Conservation (phyloP, 2,888 invertebrate genomes). For the Agonopterix heracliana region DNA sequence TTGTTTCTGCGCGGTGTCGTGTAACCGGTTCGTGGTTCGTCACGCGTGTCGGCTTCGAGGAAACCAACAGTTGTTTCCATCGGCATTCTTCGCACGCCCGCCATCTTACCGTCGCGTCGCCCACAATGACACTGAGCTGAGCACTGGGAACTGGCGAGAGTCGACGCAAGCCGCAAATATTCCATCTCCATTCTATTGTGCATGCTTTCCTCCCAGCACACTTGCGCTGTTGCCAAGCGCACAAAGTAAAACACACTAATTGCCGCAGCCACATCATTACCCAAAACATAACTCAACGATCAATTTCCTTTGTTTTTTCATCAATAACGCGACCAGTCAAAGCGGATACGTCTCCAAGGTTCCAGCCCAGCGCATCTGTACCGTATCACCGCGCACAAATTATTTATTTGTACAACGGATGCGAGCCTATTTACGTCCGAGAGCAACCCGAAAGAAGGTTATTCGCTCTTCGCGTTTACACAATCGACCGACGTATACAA, state of each 20-base stretch:
- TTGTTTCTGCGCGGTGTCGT: conserved; percentile 61
- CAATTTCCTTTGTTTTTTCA: conserved; percentile 46
- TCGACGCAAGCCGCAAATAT: conserved; percentile 21
- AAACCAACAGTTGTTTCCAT: conserved; percentile 69
- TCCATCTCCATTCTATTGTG: conserved; percentile 40
- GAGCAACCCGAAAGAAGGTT: conserved; percentile 61
- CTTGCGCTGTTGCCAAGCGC: conserved; percentile 29
- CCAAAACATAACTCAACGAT: conserved; percentile 25
- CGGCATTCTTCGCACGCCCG: conserved; percentile 58
- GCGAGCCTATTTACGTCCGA: conserved; percentile 49
- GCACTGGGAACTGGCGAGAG: conserved; percentile 25
- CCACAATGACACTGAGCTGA: conserved; percentile 29
- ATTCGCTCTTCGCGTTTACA: conserved; percentile 50
- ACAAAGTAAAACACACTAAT: conserved; percentile 35
- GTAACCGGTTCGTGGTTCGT: conserved; percentile 59
- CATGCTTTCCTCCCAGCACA: conserved; percentile 13
- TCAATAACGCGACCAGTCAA: conserved; percentile 27
- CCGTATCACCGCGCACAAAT: conserved; percentile 46
- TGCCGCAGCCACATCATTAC: conserved; percentile 30
- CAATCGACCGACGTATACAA: conserved; percentile 52
- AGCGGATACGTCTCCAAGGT: conserved; percentile 39
- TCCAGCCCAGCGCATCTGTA: conserved; percentile 41
- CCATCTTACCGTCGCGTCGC: conserved; percentile 15
- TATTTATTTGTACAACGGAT: conserved; percentile 58
- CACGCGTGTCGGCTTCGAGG: conserved; percentile 62